phyloP scores from a whole-genome alignment of 2,113 vertebrate genomes.

The Podarcis raffonei region DNA sequence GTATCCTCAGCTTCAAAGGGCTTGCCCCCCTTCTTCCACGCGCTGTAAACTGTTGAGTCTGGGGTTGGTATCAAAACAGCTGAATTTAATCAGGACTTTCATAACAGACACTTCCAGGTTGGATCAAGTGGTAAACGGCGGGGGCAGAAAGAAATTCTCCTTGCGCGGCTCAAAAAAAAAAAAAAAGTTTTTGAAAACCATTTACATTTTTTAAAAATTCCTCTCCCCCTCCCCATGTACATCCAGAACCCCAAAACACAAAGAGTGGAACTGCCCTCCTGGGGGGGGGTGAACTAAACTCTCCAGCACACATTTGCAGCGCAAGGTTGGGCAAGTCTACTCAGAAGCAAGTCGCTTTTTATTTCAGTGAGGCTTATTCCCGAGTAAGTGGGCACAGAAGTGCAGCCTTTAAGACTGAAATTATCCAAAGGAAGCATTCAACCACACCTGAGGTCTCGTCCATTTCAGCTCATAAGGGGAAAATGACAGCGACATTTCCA shows the following conservation, averaged over 20 bases:
- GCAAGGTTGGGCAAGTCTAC: no score
- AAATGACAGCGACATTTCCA: no score
- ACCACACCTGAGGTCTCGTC: not conserved
- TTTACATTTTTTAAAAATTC: not conserved
- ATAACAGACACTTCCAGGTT: not conserved
- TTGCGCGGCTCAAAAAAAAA: not conserved
- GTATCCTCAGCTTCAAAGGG: conserved; percentile 17
- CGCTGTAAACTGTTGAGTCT: conserved; percentile 69
- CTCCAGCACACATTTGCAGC: not conserved
- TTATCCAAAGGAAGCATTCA: not conserved
- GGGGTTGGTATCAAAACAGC: conserved; percentile 62
- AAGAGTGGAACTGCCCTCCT: not conserved
- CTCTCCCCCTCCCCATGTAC: not conserved
- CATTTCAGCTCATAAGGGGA: no score
- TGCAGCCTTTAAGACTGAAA: not conserved
- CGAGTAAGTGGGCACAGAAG: not conserved
- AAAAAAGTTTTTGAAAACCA: no score
- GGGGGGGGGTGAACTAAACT: not conserved
- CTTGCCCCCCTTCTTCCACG: not conserved
- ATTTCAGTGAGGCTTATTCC: no score
- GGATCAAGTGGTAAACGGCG: not conserved
- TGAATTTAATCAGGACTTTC: conserved; percentile 67
- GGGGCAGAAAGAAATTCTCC: not conserved
- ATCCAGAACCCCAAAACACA: not conserved
- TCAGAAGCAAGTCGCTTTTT: no score